Conservation (phyloP, 2,888 invertebrate genomes). For the Eretmocerus hayati region DNA sequence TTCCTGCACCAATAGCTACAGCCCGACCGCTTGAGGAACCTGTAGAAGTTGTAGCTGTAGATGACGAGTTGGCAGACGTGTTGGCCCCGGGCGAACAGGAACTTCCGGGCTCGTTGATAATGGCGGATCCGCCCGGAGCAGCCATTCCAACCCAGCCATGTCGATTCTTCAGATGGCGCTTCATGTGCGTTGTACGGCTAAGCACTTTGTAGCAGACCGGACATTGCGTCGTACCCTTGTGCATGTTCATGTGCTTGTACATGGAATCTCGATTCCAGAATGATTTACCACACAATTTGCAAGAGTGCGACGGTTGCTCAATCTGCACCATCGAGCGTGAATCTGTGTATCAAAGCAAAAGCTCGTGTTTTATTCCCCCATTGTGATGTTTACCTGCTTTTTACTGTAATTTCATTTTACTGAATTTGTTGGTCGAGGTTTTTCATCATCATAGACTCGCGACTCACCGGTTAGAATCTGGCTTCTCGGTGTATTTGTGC, state of each 20-base stretch:
- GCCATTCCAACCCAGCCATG: conserved; percentile 42
- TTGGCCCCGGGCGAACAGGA: conserved; percentile 5
- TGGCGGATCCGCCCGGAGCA: conserved; percentile 26
- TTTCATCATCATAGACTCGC: too few relatives aligned
- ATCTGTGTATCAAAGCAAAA: conserved; percentile 9
- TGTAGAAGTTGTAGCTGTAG: conserved; percentile 36
- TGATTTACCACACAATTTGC: conserved; percentile 48
- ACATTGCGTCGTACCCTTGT: conserved; percentile 49
- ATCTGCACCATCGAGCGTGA: conserved; percentile 44
- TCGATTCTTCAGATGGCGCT: conserved; percentile 45
- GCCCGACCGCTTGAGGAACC: not conserved
- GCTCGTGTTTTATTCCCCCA: not conserved
- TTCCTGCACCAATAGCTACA: conserved; percentile 12
- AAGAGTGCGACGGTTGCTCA: conserved; percentile 47
- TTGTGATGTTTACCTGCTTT: not conserved
- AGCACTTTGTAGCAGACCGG: conserved; percentile 49
- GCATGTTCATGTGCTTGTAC: conserved; percentile 50
- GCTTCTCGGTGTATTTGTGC: too few relatives aligned
- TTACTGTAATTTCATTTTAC: too few relatives aligned
- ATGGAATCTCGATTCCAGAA: conserved; percentile 50
- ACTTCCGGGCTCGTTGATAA: conserved; percentile 17
- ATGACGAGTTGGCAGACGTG: conserved; percentile 27
- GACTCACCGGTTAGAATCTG: too few relatives aligned
- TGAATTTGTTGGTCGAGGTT: too few relatives aligned
- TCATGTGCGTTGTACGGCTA: conserved; percentile 48